Evolutionary conservation across 92 coral and sea anemone species (phyloP), one percentile per base, ranked within the genome.

Genomic region (Epizoanthus illoricatus): DNA sequence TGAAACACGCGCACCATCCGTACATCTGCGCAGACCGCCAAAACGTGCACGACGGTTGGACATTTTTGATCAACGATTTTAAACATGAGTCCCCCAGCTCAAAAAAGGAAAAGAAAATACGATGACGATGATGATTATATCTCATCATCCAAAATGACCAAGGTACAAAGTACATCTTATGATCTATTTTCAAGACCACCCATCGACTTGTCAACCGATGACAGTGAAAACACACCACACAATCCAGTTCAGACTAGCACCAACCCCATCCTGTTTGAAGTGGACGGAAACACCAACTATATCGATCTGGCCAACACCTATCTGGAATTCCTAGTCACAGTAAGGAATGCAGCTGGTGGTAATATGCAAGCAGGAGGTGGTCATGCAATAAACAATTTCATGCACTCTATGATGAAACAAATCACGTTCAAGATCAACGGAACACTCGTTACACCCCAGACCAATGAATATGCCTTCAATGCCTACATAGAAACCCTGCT

Each of bases 391-490:
- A 85, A 79, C 56, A 79, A 86, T 19, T n/a, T 75, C 3, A 42
- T 80, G 39, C 84, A 76, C 28, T 76, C 88, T 23, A 60, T 85
- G 70, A 58, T 85, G 23, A 76, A 76, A 23, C 88, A 85, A 13
- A 13, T 80, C 9, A 73, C 85, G n/a, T 69, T 86, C 66, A 86
- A 71, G 67, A 71, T 86, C 24, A 81, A 86, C 8, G 85, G 73
- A 7, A 80, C 74, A 0, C 61, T 71, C 1, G 89, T 86, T 16
- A 86, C 89, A 0, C 79, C 80, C 15, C 85, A 86, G 49, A 79
- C 65, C 17, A 79, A 86, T 60, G 74, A 78, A 3, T 79, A 86
- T 79, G 75, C 84, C 3, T 84, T 73, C 84, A 84, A 84, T 67
- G 75, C 74, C 3, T 65, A 64, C 69, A 47, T 28, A 40, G 75